Evolutionary conservation across 2,113 vertebrate genomes (phyloP), one percentile per base, ranked within the genome.

Genomic region (Sialia sialis): DNA sequence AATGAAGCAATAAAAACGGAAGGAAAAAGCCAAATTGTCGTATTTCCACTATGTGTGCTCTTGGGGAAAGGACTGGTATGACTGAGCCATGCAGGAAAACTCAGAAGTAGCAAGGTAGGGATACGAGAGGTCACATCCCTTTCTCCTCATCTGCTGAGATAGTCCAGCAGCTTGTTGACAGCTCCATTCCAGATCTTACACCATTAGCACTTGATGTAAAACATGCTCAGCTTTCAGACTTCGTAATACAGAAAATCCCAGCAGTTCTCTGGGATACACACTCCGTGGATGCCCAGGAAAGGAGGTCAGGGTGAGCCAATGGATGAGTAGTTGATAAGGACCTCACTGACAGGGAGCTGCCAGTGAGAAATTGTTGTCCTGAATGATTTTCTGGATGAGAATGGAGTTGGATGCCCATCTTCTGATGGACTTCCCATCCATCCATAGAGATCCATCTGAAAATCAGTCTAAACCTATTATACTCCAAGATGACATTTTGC

Each of bases 1-100:
- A 27, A 77, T 64, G 94, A 95, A 94, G 87, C 48, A 93, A 96
- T 2, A 12, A 78, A 91, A 93, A 79, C 52, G 84, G 52, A 52
- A 90, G 75, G 29, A 95, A 91, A 79, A 80, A 95, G 90, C n/a
- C 10, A 2, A 84, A 86, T 7, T 0, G 7, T 90, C 73, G 67
- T 15, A 77, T 81, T 95, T 94, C 79, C 88, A 88, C 26, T 54
- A 21, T 17, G 23, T 38, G 9, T 22, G 63, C 55, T 85, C 82
- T 4, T 74, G 30, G 72, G 34, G 51, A 91, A 90, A 85, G 75
- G 38, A 43, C 29, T 59, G 22, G 27, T 91, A 67, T 63, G 73
- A 68, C 87, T 34, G 36, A 88, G 55, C 55, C 43, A 29, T 13
- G 30, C 75, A 77, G 75, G 51, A 76, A 95, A 76, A 55, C 55